Conservation (phyloP, 30 jellyfish, hydroid and myxozoan species). For the Aurelia coerulea region DNA sequence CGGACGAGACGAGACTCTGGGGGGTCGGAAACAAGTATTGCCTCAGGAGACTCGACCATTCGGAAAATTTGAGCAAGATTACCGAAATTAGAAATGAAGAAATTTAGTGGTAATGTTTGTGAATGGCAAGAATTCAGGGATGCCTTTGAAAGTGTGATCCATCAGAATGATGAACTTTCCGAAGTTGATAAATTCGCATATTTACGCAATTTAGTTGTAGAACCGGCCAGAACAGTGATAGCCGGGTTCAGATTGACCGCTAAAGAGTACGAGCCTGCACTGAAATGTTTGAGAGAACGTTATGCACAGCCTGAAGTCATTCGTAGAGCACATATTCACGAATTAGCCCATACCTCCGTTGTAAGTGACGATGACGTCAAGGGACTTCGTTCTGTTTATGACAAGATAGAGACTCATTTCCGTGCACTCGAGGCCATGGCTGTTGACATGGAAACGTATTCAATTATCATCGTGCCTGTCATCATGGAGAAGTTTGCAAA, state of each 20-base stretch:
- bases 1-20: no score
- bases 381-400: not conserved
- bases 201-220: not conserved
- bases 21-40: no score
- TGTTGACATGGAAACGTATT: not conserved
- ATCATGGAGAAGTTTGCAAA: constrained; percentile 12
- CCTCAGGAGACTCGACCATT: no score
- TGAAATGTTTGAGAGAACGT: not conserved
- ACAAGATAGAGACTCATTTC: not conserved
- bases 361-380: not conserved
- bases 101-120: not conserved
- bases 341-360: not conserved
- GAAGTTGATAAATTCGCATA: not conserved
- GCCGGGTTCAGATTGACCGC: not conserved
- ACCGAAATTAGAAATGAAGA: not conserved
- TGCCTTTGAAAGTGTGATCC: not conserved
- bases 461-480: constrained; percentile 19
- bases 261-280: not conserved
- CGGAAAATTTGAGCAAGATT: not conserved
- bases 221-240: not conserved
- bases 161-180: not conserved
- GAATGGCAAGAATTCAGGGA: not conserved
- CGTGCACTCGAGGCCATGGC: not conserved
- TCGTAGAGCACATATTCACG: not conserved
- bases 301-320: not conserved